Conservation (phyloP, 2,797 vertebrate genomes). For the Threskiornis aethiopicus region DNA sequence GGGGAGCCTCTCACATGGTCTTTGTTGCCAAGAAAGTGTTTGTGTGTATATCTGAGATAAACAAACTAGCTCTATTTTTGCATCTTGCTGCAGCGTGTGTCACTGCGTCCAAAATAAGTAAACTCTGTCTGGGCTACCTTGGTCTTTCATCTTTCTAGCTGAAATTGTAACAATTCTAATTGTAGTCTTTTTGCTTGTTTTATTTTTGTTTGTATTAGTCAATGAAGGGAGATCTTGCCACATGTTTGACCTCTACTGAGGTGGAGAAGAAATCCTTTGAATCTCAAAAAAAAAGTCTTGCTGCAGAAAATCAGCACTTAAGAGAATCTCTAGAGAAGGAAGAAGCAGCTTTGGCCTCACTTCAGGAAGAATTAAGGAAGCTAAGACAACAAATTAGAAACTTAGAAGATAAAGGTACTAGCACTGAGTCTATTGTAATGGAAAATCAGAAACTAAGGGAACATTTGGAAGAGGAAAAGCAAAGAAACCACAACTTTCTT, state of each 20-base stretch:
- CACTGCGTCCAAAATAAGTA: not conserved
- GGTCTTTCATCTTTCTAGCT: not conserved
- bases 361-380: slow-evolving; percentile 86
- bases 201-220: slow-evolving; percentile 69
- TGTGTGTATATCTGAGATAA: not conserved
- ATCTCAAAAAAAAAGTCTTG: slow-evolving; percentile 78
- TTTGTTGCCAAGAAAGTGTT: slow-evolving; percentile 21
- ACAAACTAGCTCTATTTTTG: slow-evolving; percentile 32
- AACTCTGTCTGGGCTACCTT: not conserved
- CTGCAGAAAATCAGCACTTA: slow-evolving; percentile 84
- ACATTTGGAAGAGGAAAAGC: slow-evolving; percentile 86
- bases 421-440: slow-evolving; percentile 75
- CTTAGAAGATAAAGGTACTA: slow-evolving; percentile 80
- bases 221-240: slow-evolving; percentile 79
- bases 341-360: slow-evolving; percentile 80
- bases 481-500: slow-evolving; percentile 76
- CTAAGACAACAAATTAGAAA: slow-evolving; percentile 83
- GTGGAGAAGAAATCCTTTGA: slow-evolving; percentile 77
- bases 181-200: not conserved
- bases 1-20: not conserved
- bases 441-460: slow-evolving; percentile 89
- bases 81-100: not conserved
- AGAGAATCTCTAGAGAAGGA: slow-evolving; percentile 84
- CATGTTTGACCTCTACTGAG: slow-evolving; percentile 77
- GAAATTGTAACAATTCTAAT: not conserved